phyloP scores from a whole-genome alignment of 2,888 invertebrate genomes.

The Dermolepida albohirtum region DNA sequence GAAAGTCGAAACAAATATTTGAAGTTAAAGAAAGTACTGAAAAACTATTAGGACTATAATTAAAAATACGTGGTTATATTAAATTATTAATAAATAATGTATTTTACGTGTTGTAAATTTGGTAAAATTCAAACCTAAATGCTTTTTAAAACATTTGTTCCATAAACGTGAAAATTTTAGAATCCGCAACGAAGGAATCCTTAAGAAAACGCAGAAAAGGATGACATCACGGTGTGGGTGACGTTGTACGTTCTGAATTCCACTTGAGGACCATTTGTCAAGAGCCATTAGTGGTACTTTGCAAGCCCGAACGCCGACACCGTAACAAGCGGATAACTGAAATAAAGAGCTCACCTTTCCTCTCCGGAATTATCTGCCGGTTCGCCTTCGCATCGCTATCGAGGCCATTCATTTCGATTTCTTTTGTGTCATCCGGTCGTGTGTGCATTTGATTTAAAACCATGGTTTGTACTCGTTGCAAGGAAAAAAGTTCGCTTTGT shows the following conservation, averaged over 20 bases:
- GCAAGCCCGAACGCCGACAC: constrained; percentile 59
- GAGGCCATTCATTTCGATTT: constrained; percentile 31
- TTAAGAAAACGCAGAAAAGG: too few relatives aligned
- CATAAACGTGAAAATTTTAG: too few relatives aligned
- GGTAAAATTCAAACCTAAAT: too few relatives aligned
- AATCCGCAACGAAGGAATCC: too few relatives aligned
- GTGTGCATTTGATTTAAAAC: constrained; percentile 24
- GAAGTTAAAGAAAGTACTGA: too few relatives aligned
- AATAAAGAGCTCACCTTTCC: constrained; percentile 62
- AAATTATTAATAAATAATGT: too few relatives aligned
- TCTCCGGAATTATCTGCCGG: constrained; percentile 58
- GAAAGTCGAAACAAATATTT: too few relatives aligned
- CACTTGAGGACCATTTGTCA: constrained; percentile 59
- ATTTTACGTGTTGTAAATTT: too few relatives aligned
- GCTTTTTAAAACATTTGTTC: too few relatives aligned
- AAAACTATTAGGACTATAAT: too few relatives aligned
- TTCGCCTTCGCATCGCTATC: constrained; percentile 7
- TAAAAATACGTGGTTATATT: too few relatives aligned
- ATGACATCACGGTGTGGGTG: too few relatives aligned
- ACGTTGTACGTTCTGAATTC: constrained; percentile 41
- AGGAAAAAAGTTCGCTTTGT: neutral
- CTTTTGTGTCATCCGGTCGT: constrained; percentile 24
- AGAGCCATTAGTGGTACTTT: constrained; percentile 61
- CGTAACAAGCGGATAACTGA: constrained; percentile 62
- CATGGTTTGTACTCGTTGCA: neutral